These are phyloP conservation scores for Monodelphis domestica DNA, from an alignment of 2,797 vertebrate species.

Conservation along the genomic window DNA sequence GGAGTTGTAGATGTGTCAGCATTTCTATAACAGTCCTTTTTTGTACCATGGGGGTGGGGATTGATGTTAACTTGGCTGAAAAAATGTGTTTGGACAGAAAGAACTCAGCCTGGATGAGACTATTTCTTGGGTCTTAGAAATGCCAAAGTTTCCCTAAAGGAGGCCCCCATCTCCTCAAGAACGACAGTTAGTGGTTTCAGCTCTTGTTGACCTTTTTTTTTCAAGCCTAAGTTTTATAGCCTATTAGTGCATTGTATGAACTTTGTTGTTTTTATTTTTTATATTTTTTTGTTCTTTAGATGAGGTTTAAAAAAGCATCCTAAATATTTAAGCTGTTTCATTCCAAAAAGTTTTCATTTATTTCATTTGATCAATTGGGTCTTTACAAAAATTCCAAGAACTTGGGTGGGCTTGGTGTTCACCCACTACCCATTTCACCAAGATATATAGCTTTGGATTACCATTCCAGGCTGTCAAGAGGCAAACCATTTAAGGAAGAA, in stretches of 20 bases:
- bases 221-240: constrained; percentile 69
- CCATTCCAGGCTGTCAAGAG: constrained; percentile 42
- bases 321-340: constrained; percentile 72
- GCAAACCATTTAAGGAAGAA: constrained; percentile 18
- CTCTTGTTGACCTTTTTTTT: constrained; percentile 72
- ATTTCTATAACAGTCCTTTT: constrained; percentile 38
- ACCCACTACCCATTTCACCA: constrained; percentile 3
- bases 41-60: background rate
- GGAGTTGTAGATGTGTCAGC: constrained; percentile 17
- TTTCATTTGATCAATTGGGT: constrained; percentile 76
- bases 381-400: constrained; percentile 73
- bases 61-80: constrained; percentile 44
- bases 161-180: constrained; percentile 44
- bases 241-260: constrained; percentile 65
- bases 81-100: constrained; percentile 46
- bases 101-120: constrained; percentile 53
- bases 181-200: constrained; percentile 73
- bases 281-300: constrained; percentile 57
- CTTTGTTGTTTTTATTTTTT: constrained; percentile 3
- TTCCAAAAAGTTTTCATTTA: constrained; percentile 77
- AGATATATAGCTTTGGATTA: constrained; percentile 38
- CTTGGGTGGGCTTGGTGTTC: constrained; percentile 72
- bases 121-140: constrained; percentile 56
- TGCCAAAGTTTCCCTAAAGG: constrained; percentile 40
- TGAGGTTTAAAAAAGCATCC: constrained; percentile 57